Percentiles rank a stretch among this genome's conserved stretches.
phyloP scores from a whole-genome alignment of 2,888 invertebrate species.

The Pteria penguin region DNA sequence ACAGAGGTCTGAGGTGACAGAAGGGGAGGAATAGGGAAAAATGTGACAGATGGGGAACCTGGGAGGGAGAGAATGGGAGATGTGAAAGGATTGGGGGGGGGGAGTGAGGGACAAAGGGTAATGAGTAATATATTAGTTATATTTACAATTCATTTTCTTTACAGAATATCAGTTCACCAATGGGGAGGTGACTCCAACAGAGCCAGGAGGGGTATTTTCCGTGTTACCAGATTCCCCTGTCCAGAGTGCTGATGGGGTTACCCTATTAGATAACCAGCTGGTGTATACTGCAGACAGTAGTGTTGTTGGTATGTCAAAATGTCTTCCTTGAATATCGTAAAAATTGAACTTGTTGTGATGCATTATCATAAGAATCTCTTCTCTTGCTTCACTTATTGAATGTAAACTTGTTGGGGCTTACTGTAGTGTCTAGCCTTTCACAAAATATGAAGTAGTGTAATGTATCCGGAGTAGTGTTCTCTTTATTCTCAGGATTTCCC shows the following conservation, averaged over 20 bases:
- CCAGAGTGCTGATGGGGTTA: conserved; percentile 6
- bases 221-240: conserved; percentile 47
- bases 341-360: too few relatives aligned
- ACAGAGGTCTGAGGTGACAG: background rate
- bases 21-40: background rate
- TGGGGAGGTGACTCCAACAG: conserved; percentile 59
- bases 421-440: too few relatives aligned
- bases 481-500: too few relatives aligned
- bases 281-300: conserved; percentile 1
- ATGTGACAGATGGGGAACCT: background rate
- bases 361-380: too few relatives aligned
- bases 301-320: too few relatives aligned
- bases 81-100: conserved; percentile 1
- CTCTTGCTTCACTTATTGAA: too few relatives aligned
- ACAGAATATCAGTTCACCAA: conserved; percentile 58
- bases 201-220: conserved; percentile 37
- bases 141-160: conserved; percentile 12
- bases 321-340: too few relatives aligned
- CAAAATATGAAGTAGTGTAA: too few relatives aligned
- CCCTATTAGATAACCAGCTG: conserved; percentile 6
- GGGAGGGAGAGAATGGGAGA: background rate
- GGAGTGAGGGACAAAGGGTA: background rate
- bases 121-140: background rate
- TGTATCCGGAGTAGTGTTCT: too few relatives aligned
- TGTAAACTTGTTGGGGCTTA: too few relatives aligned